Evolutionary conservation across 2,888 invertebrate species (phyloP).

Genomic region (Galeopsomyia nigrocyanea): DNA sequence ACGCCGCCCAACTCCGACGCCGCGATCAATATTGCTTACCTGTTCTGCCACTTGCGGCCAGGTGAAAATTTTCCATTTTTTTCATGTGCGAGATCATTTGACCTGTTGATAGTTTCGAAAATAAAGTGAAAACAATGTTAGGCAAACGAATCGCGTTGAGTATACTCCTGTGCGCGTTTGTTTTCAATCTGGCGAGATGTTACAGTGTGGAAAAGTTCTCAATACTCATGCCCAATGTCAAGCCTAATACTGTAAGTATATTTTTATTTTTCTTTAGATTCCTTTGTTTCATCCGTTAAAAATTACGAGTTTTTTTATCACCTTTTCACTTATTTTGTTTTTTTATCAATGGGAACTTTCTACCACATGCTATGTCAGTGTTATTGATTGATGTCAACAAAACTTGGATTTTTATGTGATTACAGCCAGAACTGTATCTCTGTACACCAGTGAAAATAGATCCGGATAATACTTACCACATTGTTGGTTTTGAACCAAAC

Average conservation of each 20-base stretch:
- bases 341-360: background rate
- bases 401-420: slow-evolving; percentile 54
- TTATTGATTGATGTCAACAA: background rate
- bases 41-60: no score
- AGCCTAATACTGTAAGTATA: background rate
- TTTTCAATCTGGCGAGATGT: background rate
- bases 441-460: slow-evolving; percentile 92
- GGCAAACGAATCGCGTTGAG: no score
- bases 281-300: background rate
- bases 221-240: slow-evolving; percentile 2
- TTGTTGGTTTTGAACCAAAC: slow-evolving; percentile 93
- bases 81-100: no score
- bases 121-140: no score
- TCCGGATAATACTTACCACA: slow-evolving; percentile 81
- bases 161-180: background rate
- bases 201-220: background rate
- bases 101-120: no score
- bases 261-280: background rate
- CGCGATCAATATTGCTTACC: no score
- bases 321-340: background rate
- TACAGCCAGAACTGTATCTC: slow-evolving; percentile 90
- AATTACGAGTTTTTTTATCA: background rate
- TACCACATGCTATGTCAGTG: no score
- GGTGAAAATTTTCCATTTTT: no score
- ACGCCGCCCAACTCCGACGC: no score